Base-by-base conservation (phyloP, 2,888 invertebrate genomes). In the Chaetoderma sp. region DNA sequence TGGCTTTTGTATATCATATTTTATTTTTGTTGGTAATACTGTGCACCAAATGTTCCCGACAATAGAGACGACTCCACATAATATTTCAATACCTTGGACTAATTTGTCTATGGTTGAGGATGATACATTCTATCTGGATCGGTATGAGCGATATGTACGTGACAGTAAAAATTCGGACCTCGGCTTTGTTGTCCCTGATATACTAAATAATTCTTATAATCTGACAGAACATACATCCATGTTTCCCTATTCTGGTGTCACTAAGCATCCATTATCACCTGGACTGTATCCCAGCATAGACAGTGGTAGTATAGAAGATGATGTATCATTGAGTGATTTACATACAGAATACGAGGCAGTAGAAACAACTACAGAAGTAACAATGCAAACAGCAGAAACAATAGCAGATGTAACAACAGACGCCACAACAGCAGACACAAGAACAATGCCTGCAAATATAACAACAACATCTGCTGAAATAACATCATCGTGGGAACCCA, bases 21-120 rank as follows among this genome's bases (percentile, higher is more conserved):
- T 78, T 65, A 83, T 85, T 27, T 84, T 85, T 56, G 74, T 85
- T 16, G 84, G 83, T 5, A 84, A 84, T 62, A 82, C 85, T 0
- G 59, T 85, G 10, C 64, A 70, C 45, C 68, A 75, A 1, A 58
- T 84, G 36, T 81, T 83, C 69, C 83, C 83, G 0, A 36, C 55
- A 50, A 18, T 27, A 1, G 16, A 33, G 21, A 56, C 56, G 32
- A 33, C 52, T 25, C 27, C 21, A 6, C 42, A 13, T 25, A 45
- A 44, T 45, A 13, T 8, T 2, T 30, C 30, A 18, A 45, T 10
- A 21, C 6, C 4, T 27, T 16, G 28, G 27, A 45, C 28, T 10
- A 18, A 52, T 13, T 16, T 27, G 6, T n/a, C 47, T 21, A 13
- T 36, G 10, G 10, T 13, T 36, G 39, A 36, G n/a, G 10, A 10